A percentile compares a stretch with the other conserved stretches of the same genome.
Evolutionary conservation across 2,888 invertebrate species (phyloP).

Genomic region (Lasiommata megera): DNA sequence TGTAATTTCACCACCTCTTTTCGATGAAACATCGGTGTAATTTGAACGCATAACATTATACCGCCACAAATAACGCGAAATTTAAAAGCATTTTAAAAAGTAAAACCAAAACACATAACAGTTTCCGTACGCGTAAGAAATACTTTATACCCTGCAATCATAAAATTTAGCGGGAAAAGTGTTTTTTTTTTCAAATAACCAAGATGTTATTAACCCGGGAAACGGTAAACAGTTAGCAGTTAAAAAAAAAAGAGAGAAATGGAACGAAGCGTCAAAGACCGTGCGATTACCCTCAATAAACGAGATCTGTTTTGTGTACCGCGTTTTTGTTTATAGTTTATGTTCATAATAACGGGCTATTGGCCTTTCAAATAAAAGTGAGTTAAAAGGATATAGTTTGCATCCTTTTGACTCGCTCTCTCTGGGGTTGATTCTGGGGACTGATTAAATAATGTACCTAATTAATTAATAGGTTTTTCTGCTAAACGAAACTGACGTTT

Average conservation of each 20-base stretch:
- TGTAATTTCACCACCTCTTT: too few relatives aligned
- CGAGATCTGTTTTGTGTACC: too few relatives aligned
- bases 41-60: neutral
- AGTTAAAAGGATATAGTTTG: too few relatives aligned
- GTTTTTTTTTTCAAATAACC: neutral
- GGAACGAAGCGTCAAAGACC: conserved; percentile 9
- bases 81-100: neutral
- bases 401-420: too few relatives aligned
- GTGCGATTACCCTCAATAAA: neutral
- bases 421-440: too few relatives aligned
- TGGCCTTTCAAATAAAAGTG: too few relatives aligned
- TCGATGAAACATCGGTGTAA: neutral
- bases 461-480: too few relatives aligned
- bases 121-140: neutral
- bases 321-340: too few relatives aligned
- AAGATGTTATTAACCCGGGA: conserved; percentile 27
- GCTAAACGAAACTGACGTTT: too few relatives aligned
- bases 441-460: too few relatives aligned
- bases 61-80: neutral
- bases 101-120: neutral
- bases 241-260: conserved; percentile 15
- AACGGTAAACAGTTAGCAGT: conserved; percentile 22
- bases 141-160: conserved; percentile 4
- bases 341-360: too few relatives aligned
- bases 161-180: neutral